phyloP scores from a whole-genome alignment of 1,140 invertebrate species.

The Zaprionus kolodkinae region DNA sequence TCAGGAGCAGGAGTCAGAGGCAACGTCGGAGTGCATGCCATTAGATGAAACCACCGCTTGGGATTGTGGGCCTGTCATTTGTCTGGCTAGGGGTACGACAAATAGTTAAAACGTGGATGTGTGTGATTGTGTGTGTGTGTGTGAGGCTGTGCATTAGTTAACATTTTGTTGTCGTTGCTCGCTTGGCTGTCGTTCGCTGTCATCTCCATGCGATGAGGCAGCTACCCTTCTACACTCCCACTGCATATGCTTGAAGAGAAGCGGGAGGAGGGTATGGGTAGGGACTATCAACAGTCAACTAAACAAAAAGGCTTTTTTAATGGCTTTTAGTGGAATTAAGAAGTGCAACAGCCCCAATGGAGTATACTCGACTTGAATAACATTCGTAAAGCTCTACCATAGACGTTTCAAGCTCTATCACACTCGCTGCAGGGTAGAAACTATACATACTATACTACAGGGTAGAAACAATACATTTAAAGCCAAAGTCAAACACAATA shows the following conservation, averaged over 20 bases:
- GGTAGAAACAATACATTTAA: not conserved
- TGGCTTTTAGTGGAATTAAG: constrained; percentile 70
- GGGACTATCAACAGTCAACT: constrained; percentile 16
- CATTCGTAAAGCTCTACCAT: not conserved
- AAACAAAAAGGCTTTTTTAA: constrained; percentile 59
- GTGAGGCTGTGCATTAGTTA: constrained; percentile 65
- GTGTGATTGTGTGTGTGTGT: constrained; percentile 21
- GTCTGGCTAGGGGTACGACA: constrained; percentile 32
- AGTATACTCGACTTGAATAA: not conserved
- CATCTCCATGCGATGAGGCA: constrained; percentile 46
- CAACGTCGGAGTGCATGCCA: constrained; percentile 46
- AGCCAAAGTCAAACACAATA: constrained; percentile 16
- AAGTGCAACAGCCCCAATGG: constrained; percentile 8
- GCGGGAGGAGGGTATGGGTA: not conserved
- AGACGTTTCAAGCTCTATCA: not conserved
- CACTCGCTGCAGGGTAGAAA: too few species aligned
- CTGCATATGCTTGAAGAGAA: not conserved
- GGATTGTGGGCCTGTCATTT: constrained; percentile 20
- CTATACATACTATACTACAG: not conserved
- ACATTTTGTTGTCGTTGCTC: constrained; percentile 75
- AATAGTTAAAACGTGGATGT: constrained; percentile 34
- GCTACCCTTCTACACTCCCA: constrained; percentile 7
- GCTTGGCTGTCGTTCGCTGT: constrained; percentile 59
- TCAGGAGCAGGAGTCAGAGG: constrained; percentile 34
- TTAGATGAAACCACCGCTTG: constrained; percentile 19